Evolutionary conservation across 2,113 vertebrate species (phyloP).

Genomic region (Sinocyclocheilus anshuiensis): DNA sequence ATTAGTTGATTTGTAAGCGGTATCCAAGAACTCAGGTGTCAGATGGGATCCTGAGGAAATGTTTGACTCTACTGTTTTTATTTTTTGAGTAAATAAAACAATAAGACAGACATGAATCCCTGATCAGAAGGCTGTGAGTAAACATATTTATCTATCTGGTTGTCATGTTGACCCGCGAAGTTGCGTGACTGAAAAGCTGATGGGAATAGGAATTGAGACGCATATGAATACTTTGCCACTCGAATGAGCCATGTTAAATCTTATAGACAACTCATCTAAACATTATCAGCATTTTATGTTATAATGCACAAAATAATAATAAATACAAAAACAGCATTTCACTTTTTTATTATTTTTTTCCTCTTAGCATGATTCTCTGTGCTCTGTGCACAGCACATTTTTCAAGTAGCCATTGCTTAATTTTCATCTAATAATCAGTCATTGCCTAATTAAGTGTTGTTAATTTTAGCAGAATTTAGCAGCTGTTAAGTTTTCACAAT

Average conservation of each 20-base stretch:
- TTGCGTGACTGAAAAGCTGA: slow-evolving; percentile 10
- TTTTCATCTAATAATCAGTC: no score
- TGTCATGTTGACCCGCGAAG: slow-evolving; percentile 46
- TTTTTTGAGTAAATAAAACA: slow-evolving; percentile 54
- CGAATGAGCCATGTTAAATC: neutral
- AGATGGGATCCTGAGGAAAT: slow-evolving; percentile 46
- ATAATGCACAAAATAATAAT: neutral
- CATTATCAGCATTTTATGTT: neutral
- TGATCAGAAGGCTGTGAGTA: slow-evolving; percentile 42
- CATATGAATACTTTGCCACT: neutral
- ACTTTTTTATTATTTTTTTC: no score
- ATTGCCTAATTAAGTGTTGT: no score
- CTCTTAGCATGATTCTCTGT: no score
- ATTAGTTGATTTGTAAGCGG: neutral
- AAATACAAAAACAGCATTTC: neutral
- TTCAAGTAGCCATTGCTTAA: no score
- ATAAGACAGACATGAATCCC: slow-evolving; percentile 36
- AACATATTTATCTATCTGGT: slow-evolving; percentile 43
- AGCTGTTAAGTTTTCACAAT: no score
- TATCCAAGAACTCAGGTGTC: neutral
- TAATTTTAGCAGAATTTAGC: no score
- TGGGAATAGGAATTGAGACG: neutral
- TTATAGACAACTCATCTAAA: neutral
- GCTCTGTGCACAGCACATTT: no score
- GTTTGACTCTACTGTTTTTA: slow-evolving; percentile 51